Percentiles rank a stretch among this genome's conserved stretches.
phyloP scores from a whole-genome alignment of 2,113 vertebrate genomes.

The Dolichallabes microphthalmus region DNA sequence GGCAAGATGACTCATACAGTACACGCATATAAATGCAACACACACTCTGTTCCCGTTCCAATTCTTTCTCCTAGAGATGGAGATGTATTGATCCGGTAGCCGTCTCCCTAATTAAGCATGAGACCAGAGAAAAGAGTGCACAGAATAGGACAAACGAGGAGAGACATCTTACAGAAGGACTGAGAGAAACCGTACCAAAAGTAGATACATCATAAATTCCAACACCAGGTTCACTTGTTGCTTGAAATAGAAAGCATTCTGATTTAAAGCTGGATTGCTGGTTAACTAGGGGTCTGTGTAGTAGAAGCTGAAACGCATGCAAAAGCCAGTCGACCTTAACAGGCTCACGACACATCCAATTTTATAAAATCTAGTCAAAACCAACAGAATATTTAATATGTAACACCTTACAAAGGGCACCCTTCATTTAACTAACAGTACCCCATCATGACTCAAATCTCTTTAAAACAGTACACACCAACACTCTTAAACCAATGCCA shows the following conservation, averaged over 20 bases:
- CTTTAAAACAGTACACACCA: not conserved
- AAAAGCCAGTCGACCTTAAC: not conserved
- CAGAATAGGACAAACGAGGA: slow-evolving; percentile 1
- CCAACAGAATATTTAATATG: not conserved
- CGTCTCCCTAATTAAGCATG: slow-evolving; percentile 69
- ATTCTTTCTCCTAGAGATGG: slow-evolving; percentile 54
- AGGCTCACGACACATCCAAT: not conserved
- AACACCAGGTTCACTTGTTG: slow-evolving; percentile 22
- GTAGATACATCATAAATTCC: not conserved
- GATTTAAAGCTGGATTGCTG: not conserved
- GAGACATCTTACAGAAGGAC: slow-evolving; percentile 2
- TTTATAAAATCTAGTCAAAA: not conserved
- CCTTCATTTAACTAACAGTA: not conserved
- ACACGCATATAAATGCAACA: slow-evolving; percentile 28
- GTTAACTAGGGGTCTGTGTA: not conserved
- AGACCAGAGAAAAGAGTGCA: slow-evolving; percentile 32
- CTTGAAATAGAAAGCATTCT: not conserved
- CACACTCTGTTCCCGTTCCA: slow-evolving; percentile 35
- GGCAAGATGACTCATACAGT: slow-evolving; percentile 13
- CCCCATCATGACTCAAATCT: not conserved
- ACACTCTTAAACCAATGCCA: not conserved
- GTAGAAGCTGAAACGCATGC: not conserved
- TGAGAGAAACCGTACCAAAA: not conserved
- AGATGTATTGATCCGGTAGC: slow-evolving; percentile 67
- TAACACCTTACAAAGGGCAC: not conserved